phyloP scores from a whole-genome alignment of 2,888 invertebrate species.

The Gasteruption jaculator region DNA sequence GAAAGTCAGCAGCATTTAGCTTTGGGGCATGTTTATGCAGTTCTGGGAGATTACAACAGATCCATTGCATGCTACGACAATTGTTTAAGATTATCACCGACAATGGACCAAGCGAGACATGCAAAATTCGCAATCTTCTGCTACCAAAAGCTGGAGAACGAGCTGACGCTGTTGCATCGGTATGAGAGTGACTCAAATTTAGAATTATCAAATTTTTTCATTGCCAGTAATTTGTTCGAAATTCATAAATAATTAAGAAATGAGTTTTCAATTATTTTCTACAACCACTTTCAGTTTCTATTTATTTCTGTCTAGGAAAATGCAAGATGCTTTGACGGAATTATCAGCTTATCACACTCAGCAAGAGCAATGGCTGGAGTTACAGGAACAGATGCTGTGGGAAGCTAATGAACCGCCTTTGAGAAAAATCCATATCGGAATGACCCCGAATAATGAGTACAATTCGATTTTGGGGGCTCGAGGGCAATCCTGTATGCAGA shows the following conservation, averaged over 20 bases:
- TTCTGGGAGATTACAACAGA: slow-evolving; percentile 66
- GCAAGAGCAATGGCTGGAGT: slow-evolving; percentile 59
- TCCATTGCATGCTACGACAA: slow-evolving; percentile 66
- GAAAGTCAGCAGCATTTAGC: slow-evolving; percentile 63
- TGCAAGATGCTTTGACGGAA: slow-evolving; percentile 61
- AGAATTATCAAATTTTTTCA: too few species aligned
- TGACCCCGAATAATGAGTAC: slow-evolving; percentile 39
- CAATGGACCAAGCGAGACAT: slow-evolving; percentile 59
- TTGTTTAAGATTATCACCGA: slow-evolving; percentile 62
- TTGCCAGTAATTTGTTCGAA: too few species aligned
- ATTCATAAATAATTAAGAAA: too few species aligned
- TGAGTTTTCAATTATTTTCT: too few species aligned
- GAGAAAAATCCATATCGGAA: slow-evolving; percentile 47
- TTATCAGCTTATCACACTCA: slow-evolving; percentile 62
- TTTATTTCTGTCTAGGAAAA: slow-evolving; percentile 55
- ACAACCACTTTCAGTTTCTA: neutral
- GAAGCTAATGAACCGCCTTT: slow-evolving; percentile 50
- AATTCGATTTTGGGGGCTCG: slow-evolving; percentile 37
- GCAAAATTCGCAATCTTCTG: slow-evolving; percentile 66
- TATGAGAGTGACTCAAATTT: slow-evolving; percentile 55
- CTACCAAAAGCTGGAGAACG: slow-evolving; percentile 61
- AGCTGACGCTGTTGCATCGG: slow-evolving; percentile 63
- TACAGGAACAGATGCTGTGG: slow-evolving; percentile 58
- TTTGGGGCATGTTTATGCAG: slow-evolving; percentile 70
- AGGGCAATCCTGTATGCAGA: slow-evolving; percentile 50